These are phyloP conservation scores for Nothobranchius furzeri DNA, from an alignment of 2,113 vertebrate genomes.

Conservation along the genomic window DNA sequence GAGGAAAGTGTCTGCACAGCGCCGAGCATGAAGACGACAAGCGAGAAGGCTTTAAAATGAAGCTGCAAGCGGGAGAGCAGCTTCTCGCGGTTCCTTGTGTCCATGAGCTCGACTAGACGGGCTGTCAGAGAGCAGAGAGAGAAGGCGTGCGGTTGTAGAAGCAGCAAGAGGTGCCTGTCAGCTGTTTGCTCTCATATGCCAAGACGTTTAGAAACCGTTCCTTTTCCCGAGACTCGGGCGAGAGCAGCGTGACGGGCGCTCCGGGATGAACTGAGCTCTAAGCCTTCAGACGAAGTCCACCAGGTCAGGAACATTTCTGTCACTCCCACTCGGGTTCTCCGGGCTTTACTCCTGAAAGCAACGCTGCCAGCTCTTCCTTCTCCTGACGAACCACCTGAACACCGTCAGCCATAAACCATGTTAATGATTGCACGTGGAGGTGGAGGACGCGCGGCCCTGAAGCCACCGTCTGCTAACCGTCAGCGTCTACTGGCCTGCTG, in stretches of 20 bases:
- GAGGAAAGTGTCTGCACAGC: background rate
- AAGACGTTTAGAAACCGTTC: background rate
- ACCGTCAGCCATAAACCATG: background rate
- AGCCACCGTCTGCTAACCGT: background rate
- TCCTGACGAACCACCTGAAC: background rate
- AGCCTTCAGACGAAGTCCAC: background rate
- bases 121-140: background rate
- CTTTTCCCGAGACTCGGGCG: background rate
- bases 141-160: constrained; percentile 4
- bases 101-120: background rate
- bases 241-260: too few species aligned
- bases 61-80: background rate
- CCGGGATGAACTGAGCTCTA: background rate
- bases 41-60: background rate
- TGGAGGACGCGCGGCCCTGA: background rate
- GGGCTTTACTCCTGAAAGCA: background rate
- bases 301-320: background rate
- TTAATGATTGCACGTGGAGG: background rate
- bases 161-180: constrained; percentile 9
- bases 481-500: background rate
- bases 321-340: background rate
- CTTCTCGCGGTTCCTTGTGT: constrained; percentile 2
- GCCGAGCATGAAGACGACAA: background rate
- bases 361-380: background rate
- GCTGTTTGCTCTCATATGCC: background rate